Base-by-base conservation (phyloP, 2,888 invertebrate genomes). In the Diadegma fenestrale region DNA sequence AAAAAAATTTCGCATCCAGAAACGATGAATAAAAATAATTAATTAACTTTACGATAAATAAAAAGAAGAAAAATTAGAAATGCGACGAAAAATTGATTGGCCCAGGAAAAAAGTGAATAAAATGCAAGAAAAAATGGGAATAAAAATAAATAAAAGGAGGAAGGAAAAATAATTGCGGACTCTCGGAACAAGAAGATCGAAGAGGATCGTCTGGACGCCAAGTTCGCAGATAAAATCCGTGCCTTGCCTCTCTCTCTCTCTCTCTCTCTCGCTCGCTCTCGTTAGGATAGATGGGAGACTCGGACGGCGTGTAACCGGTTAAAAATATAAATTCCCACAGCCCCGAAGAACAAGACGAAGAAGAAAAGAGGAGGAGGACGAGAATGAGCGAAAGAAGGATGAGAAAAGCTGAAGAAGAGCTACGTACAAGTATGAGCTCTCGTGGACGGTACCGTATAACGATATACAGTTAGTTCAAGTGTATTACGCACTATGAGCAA, bases 261-360 rank as follows among this genome's bases (percentile, higher is more conserved):
- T 68, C 77, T 66, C 33, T 33, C 33, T 33, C 77, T 66, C 33
- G 4, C 33, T 33, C 37, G 43, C 64, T 76, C 75, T 64, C 64
- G 63, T 48, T 66, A 17, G 37, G 30, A 58, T 58, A 19, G 58
- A 69, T 78, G 19, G 69, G 54, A 68, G 71, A 61, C 58, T 77
- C 71, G 69, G 86, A 87, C 75, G 63, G 61, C 84, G 80, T 88
- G 86, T 86, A 91, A 90, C 90, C 91, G 91, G 91, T 91, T 90
- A 89, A 91, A 91, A 90, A 90, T 91, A 89, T 89, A 87, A 89
- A 89, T 91, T 91, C 90, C 88, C 91, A 85, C 85, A 91, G 90
- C 89, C 85, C 83, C 87, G 82, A 75, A 81, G 82, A 75, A 73
- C 77, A 72, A 75, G 78, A 75, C 43, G 80, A 73, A 76, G 81